Evolutionary conservation across 2,113 vertebrate genomes (phyloP).

Genomic region (Podiceps cristatus): DNA sequence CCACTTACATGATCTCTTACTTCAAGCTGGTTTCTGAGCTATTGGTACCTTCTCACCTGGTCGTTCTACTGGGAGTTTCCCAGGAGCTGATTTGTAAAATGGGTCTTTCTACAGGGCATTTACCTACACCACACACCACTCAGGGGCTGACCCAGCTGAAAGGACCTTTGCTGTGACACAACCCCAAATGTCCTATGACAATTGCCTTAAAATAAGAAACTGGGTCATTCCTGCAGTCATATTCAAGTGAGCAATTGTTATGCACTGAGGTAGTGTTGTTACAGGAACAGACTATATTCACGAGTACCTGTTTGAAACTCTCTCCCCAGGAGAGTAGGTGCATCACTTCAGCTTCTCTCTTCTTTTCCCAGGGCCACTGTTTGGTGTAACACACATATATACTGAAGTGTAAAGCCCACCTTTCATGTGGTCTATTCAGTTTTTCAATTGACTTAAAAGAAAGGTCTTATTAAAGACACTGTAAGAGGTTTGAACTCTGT

Average conservation of each 20-base stretch:
- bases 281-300: background rate
- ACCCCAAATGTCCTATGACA: background rate
- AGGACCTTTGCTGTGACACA: background rate
- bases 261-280: background rate
- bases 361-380: background rate
- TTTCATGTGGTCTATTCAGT: background rate
- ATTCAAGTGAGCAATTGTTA: background rate
- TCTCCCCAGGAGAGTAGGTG: background rate
- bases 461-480: constrained; percentile 12
- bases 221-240: constrained; percentile 17
- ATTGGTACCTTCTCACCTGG: background rate
- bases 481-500: constrained; percentile 19
- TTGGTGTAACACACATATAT: background rate
- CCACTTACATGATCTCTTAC: background rate
- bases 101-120: background rate
- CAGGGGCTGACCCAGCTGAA: background rate
- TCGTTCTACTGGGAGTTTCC: background rate
- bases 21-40: background rate
- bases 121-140: background rate
- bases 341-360: background rate
- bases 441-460: constrained; percentile 4
- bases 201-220: constrained; percentile 37
- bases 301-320: background rate
- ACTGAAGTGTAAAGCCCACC: background rate
- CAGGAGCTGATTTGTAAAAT: background rate